A percentile compares a stretch with the other conserved stretches of the same genome.
These are phyloP conservation scores for Ceyx cyanopectus DNA, from an alignment of 2,113 vertebrate genomes.

Conservation along the genomic window DNA sequence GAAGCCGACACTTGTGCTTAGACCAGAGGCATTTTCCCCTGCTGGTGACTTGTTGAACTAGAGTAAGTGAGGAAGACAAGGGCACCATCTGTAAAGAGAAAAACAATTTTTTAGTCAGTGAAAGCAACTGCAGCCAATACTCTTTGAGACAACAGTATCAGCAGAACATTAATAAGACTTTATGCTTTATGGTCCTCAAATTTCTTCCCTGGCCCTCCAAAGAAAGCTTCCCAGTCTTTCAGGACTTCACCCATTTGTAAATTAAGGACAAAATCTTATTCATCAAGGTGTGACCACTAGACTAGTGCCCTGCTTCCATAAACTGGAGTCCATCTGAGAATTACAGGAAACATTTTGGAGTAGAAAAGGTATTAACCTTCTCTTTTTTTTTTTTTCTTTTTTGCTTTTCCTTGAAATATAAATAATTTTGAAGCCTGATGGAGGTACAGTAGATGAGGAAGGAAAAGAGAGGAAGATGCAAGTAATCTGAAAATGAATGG, in stretches of 20 bases:
- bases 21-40: background rate
- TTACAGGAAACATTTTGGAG: background rate
- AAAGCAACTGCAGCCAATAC: background rate
- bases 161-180: background rate
- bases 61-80: background rate
- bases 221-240: background rate
- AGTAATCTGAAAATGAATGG: conserved; percentile 1
- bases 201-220: background rate
- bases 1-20: background rate
- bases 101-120: background rate
- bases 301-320: background rate
- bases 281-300: background rate
- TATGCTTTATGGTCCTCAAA: background rate
- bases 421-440: background rate
- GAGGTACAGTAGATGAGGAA: background rate
- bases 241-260: background rate
- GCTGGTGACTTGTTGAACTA: background rate
- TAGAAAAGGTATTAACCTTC: background rate
- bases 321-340: background rate
- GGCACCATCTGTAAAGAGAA: background rate
- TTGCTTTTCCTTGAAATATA: background rate
- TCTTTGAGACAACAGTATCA: background rate
- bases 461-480: background rate
- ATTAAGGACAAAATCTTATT: background rate
- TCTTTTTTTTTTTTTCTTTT: background rate